These are phyloP conservation scores for Buphagus erythrorhynchus DNA, from an alignment of 2,797 vertebrate genomes.

Conservation along the genomic window DNA sequence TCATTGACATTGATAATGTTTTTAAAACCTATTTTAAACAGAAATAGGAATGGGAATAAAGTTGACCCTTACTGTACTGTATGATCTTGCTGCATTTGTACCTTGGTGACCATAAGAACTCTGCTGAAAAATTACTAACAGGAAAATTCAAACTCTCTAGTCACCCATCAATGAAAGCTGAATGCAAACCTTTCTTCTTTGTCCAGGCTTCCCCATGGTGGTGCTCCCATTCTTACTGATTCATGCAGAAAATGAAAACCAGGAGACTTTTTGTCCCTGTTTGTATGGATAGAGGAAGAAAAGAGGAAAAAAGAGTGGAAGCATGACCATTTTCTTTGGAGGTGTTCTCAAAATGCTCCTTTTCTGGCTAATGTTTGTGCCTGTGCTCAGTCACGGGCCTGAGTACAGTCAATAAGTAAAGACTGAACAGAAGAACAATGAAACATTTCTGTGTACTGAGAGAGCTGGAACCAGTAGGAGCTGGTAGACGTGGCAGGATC, in stretches of 20 bases:
- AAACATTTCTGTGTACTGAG: background rate
- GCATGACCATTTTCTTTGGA: slow-evolving; percentile 20
- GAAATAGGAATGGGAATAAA: background rate
- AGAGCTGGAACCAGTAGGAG: background rate
- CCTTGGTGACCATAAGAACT: background rate
- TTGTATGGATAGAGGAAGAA: background rate
- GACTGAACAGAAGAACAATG: background rate
- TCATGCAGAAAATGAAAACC: slow-evolving; percentile 62
- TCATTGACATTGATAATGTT: background rate
- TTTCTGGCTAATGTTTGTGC: background rate
- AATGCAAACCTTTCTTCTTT: slow-evolving; percentile 7
- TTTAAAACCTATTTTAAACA: background rate
- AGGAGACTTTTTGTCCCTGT: slow-evolving; percentile 13
- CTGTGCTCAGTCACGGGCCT: background rate
- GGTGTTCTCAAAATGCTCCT: background rate
- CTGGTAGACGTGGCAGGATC: slow-evolving; percentile 10
- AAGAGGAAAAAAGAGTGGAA: background rate
- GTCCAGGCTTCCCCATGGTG: background rate
- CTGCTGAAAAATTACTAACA: background rate
- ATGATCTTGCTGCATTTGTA: background rate
- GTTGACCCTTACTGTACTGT: background rate
- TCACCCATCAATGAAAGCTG: background rate
- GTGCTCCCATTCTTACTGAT: slow-evolving; percentile 24
- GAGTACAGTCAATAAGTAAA: background rate
- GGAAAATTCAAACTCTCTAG: background rate